Conservation (phyloP, 92 coral and sea anemone genomes). For the Micromussa lordhowensis region DNA sequence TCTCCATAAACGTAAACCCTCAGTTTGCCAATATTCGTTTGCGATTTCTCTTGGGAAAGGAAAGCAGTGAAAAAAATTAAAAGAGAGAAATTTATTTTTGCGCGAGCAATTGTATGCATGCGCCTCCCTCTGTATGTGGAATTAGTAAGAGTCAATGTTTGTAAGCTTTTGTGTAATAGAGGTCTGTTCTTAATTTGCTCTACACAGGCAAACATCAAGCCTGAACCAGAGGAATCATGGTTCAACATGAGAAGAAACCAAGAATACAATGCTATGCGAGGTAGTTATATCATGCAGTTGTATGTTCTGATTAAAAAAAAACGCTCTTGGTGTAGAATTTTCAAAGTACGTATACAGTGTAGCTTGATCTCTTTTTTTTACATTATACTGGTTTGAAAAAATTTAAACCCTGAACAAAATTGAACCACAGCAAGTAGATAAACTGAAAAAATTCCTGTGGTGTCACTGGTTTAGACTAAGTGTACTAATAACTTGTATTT, state of each 20-base stretch:
- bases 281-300: no score
- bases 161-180: not conserved
- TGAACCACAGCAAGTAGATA: not conserved
- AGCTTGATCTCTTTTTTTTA: no score
- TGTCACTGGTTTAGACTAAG: no score
- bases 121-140: no score
- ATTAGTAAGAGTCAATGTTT: no score
- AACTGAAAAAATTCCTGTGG: not conserved
- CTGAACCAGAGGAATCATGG: conserved; percentile 52
- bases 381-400: no score
- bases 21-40: no score
- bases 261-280: conserved; percentile 38
- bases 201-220: conserved; percentile 64
- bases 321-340: no score
- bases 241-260: conserved; percentile 23
- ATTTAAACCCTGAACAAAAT: no score
- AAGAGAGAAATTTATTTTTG: no score
- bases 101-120: not conserved
- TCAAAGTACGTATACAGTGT: no score
- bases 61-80: not conserved
- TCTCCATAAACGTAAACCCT: not conserved
- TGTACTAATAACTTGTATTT: not conserved
- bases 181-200: not conserved
- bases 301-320: no score
- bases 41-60: not conserved